Base-by-base conservation (phyloP, 23 tunicate species). In the Oikopleura albicans region DNA sequence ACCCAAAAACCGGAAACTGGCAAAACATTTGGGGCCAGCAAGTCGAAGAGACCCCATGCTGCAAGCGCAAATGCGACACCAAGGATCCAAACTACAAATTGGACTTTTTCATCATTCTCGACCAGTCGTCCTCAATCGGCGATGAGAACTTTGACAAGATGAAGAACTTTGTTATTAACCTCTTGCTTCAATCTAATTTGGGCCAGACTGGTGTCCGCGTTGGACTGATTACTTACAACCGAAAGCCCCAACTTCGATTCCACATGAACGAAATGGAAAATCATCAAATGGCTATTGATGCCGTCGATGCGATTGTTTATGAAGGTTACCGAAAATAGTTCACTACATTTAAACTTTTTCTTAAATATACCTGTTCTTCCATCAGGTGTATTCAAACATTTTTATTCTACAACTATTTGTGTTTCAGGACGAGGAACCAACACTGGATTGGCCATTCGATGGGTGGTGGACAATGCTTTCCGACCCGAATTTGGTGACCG, bases 391-490 rank as follows among this genome's bases (percentile, higher is more conserved):
- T n/a, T n/a, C n/a, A n/a, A n/a, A n/a, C n/a, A n/a, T n/a, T n/a
- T n/a, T n/a, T n/a, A n/a, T n/a, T n/a, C n/a, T n/a, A n/a, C n/a
- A n/a, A n/a, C n/a, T n/a, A n/a, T n/a, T n/a, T n/a, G n/a, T n/a
- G n/a, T n/a, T n/a, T n/a, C n/a, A 89, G 92, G 89, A 35, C 39
- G 39, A 0, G 92, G 89, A 40, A 85, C 89, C 39, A 89, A 87
- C 84, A 87, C 92, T 0, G 87, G 86, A 0, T 87, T 66, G 0
- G 92, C 89, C 12, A 57, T 87, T 39, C 39, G 35, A 1, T 89
- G 89, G 89, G 84, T 89, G 29, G 86, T 66, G 12, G 40, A 66
- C 27, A 87, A 89, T 57, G 87, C 86, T 0, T 85, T 89, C 41
- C 41, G 39, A 35, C 84, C 40, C 35, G 40, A 41, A 59, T 41